Evolutionary conservation across 2,797 vertebrate species (phyloP).

Genomic region (Passerculus sandwichensis): DNA sequence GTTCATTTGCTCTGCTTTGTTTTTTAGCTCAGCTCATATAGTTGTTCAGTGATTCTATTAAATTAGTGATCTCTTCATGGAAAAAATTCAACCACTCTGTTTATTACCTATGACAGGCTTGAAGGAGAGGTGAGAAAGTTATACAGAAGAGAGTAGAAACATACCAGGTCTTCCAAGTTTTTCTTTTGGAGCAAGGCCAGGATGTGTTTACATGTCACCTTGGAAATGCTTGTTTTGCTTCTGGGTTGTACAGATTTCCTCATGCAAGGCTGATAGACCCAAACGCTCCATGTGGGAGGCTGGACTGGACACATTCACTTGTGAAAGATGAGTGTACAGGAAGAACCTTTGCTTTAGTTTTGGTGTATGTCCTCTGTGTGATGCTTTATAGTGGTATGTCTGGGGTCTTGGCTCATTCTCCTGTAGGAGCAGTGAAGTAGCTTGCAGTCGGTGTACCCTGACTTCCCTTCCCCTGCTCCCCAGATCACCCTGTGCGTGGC

Average conservation of each 20-base stretch:
- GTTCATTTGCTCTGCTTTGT: not conserved
- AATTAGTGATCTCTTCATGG: not conserved
- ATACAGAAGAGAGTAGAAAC: not conserved
- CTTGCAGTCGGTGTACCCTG: not conserved
- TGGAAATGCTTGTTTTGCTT: not conserved
- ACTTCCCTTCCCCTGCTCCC: not conserved
- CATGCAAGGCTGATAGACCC: not conserved
- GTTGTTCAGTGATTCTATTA: not conserved
- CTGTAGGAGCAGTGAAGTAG: not conserved
- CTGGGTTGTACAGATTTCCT: not conserved
- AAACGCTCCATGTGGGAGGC: not conserved
- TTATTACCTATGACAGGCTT: not conserved
- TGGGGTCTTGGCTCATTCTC: not conserved
- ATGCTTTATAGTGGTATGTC: not conserved
- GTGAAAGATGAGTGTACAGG: not conserved
- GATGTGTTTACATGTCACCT: not conserved
- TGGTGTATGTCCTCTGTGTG: not conserved
- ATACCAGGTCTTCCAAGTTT: not conserved
- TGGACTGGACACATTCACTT: not conserved
- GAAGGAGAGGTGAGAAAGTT: not conserved
- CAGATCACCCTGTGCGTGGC: not conserved
- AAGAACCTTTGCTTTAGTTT: not conserved
- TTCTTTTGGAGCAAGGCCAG: not conserved
- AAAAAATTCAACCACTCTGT: not conserved
- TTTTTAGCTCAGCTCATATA: not conserved